Conservation (phyloP, 2,888 invertebrate genomes). For the Gisinianus flammeolus region DNA sequence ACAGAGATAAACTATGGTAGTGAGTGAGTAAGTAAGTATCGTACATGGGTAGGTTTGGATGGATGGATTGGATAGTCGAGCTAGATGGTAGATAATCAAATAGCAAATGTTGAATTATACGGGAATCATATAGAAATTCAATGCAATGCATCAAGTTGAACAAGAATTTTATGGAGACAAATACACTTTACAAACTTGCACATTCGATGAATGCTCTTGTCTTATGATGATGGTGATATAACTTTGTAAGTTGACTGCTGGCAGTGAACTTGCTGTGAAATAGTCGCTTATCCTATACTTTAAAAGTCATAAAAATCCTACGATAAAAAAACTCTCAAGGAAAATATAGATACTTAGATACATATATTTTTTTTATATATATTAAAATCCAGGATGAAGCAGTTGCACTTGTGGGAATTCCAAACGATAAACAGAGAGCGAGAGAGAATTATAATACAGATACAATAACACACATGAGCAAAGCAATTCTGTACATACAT, state of each 20-base stretch:
- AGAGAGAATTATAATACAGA: no score
- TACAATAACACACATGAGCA: no score
- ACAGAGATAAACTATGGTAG: neutral
- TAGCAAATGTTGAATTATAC: no score
- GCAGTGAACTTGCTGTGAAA: neutral
- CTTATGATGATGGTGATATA: neutral
- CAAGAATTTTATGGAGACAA: neutral
- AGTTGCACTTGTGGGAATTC: no score
- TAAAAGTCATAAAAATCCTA: neutral
- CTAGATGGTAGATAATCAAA: no score
- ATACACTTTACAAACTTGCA: neutral
- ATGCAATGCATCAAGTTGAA: neutral
- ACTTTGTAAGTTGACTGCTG: neutral
- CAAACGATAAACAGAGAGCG: no score
- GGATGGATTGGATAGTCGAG: no score
- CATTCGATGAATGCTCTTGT: neutral
- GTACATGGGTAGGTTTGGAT: no score
- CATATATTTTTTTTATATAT: no score
- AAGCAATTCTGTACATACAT: no score
- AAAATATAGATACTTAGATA: neutral
- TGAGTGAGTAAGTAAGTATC: neutral
- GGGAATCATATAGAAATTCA: neutral
- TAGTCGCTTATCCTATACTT: neutral
- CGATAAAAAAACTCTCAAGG: neutral
- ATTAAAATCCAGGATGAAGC: no score